These are phyloP conservation scores for Empis stercorea DNA, from an alignment of 2,888 invertebrate species.

Conservation along the genomic window DNA sequence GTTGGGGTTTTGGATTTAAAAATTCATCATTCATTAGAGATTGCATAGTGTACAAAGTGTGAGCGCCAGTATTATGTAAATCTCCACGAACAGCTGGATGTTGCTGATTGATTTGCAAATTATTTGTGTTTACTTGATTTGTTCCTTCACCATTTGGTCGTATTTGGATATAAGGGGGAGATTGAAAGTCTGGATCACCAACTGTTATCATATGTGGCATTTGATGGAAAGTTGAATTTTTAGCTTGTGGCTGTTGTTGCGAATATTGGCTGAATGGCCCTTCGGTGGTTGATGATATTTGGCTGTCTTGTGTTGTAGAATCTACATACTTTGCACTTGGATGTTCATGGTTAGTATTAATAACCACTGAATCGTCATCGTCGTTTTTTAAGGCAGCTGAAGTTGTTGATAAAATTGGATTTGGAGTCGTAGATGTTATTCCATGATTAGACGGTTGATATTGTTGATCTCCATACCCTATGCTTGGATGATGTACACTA, in stretches of 20 bases:
- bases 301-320: slow-evolving; percentile 4
- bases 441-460: no score
- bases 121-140: slow-evolving; percentile 1
- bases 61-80: slow-evolving; percentile 2
- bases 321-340: slow-evolving; percentile 10
- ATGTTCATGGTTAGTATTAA: slow-evolving; percentile 15
- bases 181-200: slow-evolving; percentile 22
- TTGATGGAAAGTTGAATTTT: slow-evolving; percentile 19
- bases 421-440: slow-evolving; percentile 9
- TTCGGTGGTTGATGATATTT: slow-evolving; percentile 3
- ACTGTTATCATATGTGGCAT: slow-evolving; percentile 24
- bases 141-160: slow-evolving; percentile 15
- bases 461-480: slow-evolving; percentile 3
- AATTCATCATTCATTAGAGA: not conserved
- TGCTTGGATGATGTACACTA: slow-evolving; percentile 1
- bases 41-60: not conserved
- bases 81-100: slow-evolving; percentile 8
- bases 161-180: slow-evolving; percentile 15
- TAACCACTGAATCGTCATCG: slow-evolving; percentile 14
- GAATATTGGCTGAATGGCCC: slow-evolving; percentile 1
- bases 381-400: slow-evolving; percentile 3
- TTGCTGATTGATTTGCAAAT: not conserved
- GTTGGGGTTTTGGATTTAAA: no score
- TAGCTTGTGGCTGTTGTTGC: slow-evolving; percentile 15
- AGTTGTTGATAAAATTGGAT: slow-evolving; percentile 7